Evolutionary conservation across 2,113 vertebrate species (phyloP), one percentile per base, ranked within the genome.

Genomic region (Capra hircus): DNA sequence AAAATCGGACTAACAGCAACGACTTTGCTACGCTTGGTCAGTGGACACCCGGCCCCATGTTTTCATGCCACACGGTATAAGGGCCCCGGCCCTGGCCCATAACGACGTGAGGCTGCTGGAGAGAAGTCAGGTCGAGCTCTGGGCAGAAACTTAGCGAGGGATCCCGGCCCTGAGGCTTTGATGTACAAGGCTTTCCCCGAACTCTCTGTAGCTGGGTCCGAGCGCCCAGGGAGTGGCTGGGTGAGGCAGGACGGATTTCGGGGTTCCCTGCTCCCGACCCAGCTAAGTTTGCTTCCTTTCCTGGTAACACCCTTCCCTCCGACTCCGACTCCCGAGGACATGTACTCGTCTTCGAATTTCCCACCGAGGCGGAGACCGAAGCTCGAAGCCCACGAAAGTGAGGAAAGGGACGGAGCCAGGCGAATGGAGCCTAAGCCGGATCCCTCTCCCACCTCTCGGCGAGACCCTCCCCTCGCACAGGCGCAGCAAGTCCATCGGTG

Each of bases 341-440:
- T 14, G n/a, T 12, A 36, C 40, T 43, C 33, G 77, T 43, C 43
- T n/a, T 83, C 30, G 16, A 62, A 60, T 52, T 50, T 25, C 59
- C 52, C 71, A 40, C 12, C 14, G 2, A 52, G 62, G 36, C 2
- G 23, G 60, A 88, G 55, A 25, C 19, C 7, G 3, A 62, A 40
- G 40, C 30, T n/a, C 2, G 9, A 21, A 67, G 81, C 30, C 52
- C 91, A 28, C 5, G 16, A 33, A 6, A 62, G 40, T 17, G 12
- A 92, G 43, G 71, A 27, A 30, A n/a, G 40, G 62, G 55, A 27
- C 48, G 14, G 15, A 30, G 48, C 60, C 16, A 25, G n/a, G 52
- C 0, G 11, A 36, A 64, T 15, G n/a, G 19, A 14, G 25, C 36
- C 33, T 13, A 25, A 40, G 7, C 2, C 30, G 2, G 0, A 23